Evolutionary conservation across 2,113 vertebrate species (phyloP), one percentile per base, ranked within the genome.

Genomic region (Mixornis gularis): DNA sequence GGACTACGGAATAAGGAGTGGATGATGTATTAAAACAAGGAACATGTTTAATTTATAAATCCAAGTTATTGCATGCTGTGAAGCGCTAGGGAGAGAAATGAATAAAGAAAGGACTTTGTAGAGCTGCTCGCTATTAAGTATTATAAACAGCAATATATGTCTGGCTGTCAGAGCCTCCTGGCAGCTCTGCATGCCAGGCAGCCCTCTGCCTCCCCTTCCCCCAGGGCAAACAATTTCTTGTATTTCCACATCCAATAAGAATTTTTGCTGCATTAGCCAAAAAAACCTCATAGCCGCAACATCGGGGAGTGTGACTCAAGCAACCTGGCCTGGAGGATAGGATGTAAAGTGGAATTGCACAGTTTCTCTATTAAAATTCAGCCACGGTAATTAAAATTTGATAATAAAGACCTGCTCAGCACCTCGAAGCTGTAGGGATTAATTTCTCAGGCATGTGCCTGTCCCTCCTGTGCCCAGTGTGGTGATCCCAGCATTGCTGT

Each of bases 11-110:
- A 80, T 66, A 71, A 93, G 65, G 49, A 89, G 65, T 68, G 72
- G 86, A 81, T 40, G 73, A 82, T 87, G 30, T 79, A 94, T 87
- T 69, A 85, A 91, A 95, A 87, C 84, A 85, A 90, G 48, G 70
- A 69, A 36, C 74, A 77, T 92, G 88, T 93, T 96, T 95, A 76
- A 95, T 95, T 93, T 95, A 95, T 95, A 79, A 94, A 83, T 41
- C 59, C 68, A n/a, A 88, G 79, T 87, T 92, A 95, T 55, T 85
- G 89, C 78, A 29, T 30, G 94, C 93, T 93, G 82, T 69, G 91
- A 95, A 92, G 66, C 36, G 72, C 69, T 71, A 59, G 74, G 58
- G 79, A 92, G 80, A 92, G 71, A 81, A 93, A 94, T 89, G 79
- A 93, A 92, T 85, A 90, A 93, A 90, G 85, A 87, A 94, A 86